These are phyloP conservation scores for Gymnocheta viridis DNA, from an alignment of 2,888 invertebrate genomes.

Conservation along the genomic window DNA sequence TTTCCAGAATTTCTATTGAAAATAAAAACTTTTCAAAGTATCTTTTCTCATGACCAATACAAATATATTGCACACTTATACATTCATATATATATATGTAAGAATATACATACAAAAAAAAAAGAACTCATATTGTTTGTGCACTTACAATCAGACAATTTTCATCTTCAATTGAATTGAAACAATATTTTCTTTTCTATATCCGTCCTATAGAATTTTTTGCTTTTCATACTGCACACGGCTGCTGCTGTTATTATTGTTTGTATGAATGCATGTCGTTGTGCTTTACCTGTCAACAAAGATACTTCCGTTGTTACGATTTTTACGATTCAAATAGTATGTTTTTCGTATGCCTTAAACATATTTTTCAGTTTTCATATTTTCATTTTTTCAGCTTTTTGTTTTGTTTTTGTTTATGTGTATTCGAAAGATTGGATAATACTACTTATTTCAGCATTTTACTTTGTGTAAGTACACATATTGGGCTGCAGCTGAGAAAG, in stretches of 20 bases:
- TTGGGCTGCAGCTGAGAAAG: not conserved
- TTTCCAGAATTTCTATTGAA: not conserved
- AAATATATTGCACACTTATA: not conserved
- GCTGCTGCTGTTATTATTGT: constrained; percentile 13
- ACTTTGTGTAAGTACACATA: not conserved
- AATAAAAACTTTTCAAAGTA: not conserved
- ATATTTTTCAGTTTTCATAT: constrained; percentile 18
- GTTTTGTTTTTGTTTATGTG: not conserved
- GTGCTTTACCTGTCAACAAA: constrained; percentile 57
- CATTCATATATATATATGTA: not conserved
- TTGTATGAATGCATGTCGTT: constrained; percentile 8
- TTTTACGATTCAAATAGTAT: constrained; percentile 24
- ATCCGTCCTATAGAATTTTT: constrained; percentile 71
- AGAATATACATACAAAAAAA: constrained; percentile 8
- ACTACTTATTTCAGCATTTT: not conserved
- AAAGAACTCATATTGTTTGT: constrained; percentile 53
- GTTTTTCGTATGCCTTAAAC: constrained; percentile 8
- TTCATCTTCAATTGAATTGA: constrained; percentile 78
- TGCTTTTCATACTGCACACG: constrained; percentile 30
- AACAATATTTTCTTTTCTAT: constrained; percentile 79
- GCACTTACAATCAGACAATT: constrained; percentile 76
- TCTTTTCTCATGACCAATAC: constrained; percentile 20
- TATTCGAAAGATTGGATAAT: not conserved
- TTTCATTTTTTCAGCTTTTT: not conserved
- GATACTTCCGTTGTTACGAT: constrained; percentile 52